Base-by-base conservation (phyloP, 1,140 invertebrate genomes). In the Popillia japonica region DNA sequence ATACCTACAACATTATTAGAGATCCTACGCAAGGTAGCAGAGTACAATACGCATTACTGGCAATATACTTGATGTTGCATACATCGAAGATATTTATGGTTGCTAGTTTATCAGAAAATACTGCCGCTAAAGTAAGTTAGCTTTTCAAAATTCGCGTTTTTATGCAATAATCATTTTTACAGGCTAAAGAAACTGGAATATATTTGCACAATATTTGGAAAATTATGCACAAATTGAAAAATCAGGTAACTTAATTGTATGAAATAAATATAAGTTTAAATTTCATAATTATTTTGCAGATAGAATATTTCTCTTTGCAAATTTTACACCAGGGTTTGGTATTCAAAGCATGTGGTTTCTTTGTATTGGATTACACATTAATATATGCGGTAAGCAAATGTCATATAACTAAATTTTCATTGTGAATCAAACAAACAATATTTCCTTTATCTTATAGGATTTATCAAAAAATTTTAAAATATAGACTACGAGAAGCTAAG, bases 381-480 rank as follows among this genome's bases (percentile, higher is more conserved):
- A 79, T 81, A n/a, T 64, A 79, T 78, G 41, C 76, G 11, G 80
- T 81, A 79, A 79, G 78, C n/a, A n/a, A n/a, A n/a, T n/a, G n/a
- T n/a, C n/a, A n/a, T n/a, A n/a, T n/a, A n/a, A n/a, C n/a, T n/a
- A n/a, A n/a, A n/a, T n/a, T n/a, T n/a, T n/a, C n/a, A n/a, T n/a
- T n/a, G n/a, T n/a, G n/a, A n/a, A n/a, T n/a, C n/a, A n/a, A n/a
- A n/a, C n/a, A n/a, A n/a, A n/a, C n/a, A n/a, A n/a, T n/a, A n/a
- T n/a, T n/a, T n/a, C n/a, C n/a, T n/a, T n/a, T n/a, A n/a, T n/a
- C n/a, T n/a, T n/a, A n/a, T n/a, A n/a, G n/a, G n/a, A n/a, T n/a
- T n/a, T n/a, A n/a, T n/a, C n/a, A n/a, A n/a, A n/a, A n/a, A n/a
- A n/a, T n/a, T n/a, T n/a, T n/a, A n/a, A n/a, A n/a, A n/a, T n/a